Conservation (phyloP, 2,888 invertebrate species). For the Alentia gelatinosa region DNA sequence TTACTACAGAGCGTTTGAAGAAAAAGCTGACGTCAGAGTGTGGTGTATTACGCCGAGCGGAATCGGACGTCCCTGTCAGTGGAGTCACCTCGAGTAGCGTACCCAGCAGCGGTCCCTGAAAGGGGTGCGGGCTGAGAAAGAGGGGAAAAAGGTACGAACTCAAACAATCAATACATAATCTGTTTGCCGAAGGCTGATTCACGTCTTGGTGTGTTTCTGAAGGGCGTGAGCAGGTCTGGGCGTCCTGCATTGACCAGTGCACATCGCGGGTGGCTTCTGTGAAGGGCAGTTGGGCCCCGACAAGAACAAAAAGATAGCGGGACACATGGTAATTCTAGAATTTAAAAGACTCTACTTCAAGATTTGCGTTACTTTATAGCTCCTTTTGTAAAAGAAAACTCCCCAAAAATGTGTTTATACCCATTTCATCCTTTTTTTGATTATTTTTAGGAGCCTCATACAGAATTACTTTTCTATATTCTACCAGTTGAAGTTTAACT, state of each 20-base stretch:
- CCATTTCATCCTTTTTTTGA: no score
- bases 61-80: not conserved
- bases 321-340: no score
- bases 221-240: not conserved
- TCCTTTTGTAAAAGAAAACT: no score
- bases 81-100: not conserved
- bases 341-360: no score
- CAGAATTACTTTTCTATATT: no score
- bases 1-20: not conserved
- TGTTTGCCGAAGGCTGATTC: constrained; percentile 27
- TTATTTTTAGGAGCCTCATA: no score
- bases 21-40: not conserved
- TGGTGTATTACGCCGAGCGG: not conserved
- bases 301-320: no score
- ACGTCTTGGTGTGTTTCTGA: not conserved
- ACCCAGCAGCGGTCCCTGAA: not conserved
- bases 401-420: no score
- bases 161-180: constrained; percentile 32
- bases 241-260: not conserved
- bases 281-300: no score
- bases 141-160: not conserved
- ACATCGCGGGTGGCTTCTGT: not conserved
- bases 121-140: not conserved
- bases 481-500: no score
- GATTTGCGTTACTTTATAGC: no score